phyloP scores from a whole-genome alignment of 2,113 vertebrate species.

The Scatophagus argus region DNA sequence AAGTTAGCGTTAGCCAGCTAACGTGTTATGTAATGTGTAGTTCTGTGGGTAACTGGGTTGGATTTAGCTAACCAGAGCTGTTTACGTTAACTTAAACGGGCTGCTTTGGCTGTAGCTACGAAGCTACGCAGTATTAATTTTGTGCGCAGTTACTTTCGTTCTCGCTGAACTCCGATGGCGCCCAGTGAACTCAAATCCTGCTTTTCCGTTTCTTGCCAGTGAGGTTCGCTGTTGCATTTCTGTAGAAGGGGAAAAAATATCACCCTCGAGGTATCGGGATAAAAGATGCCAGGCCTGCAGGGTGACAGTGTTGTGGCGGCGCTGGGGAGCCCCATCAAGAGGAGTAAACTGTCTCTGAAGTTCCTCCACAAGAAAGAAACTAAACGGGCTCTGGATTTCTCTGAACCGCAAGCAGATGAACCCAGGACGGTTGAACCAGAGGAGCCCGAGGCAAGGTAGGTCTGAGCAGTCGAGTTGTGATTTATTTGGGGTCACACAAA shows the following conservation, averaged over 20 bases:
- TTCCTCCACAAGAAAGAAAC: constrained; percentile 97
- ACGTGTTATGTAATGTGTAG: constrained; percentile 46
- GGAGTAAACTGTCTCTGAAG: constrained; percentile 92
- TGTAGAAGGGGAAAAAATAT: constrained; percentile 16
- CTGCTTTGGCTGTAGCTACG: accelerated
- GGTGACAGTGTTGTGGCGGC: constrained; percentile 84
- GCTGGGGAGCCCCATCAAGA: constrained; percentile 89
- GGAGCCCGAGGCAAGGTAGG: constrained; percentile 87
- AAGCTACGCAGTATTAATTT: background rate
- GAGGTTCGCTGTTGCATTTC: constrained; percentile 59
- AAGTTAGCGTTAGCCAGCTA: constrained; percentile 57
- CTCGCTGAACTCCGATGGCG: constrained; percentile 54
- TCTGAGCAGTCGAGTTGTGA: background rate
- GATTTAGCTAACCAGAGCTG: background rate
- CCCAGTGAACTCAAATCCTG: constrained; percentile 9
- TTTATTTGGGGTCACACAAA: background rate
- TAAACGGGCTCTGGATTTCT: constrained; percentile 94
- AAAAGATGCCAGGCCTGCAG: constrained; percentile 92
- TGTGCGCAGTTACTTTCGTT: constrained; percentile 47
- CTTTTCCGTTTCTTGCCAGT: constrained; percentile 44
- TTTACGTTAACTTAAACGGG: accelerated
- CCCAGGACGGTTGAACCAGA: constrained; percentile 79
- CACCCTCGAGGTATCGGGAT: background rate
- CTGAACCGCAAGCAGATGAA: constrained; percentile 88
- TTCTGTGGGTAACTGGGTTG: background rate